A percentile compares a stretch with the other conserved stretches of the same genome.
Conservation (phyloP, 2,888 invertebrate species). For the Pterostichus niger region DNA sequence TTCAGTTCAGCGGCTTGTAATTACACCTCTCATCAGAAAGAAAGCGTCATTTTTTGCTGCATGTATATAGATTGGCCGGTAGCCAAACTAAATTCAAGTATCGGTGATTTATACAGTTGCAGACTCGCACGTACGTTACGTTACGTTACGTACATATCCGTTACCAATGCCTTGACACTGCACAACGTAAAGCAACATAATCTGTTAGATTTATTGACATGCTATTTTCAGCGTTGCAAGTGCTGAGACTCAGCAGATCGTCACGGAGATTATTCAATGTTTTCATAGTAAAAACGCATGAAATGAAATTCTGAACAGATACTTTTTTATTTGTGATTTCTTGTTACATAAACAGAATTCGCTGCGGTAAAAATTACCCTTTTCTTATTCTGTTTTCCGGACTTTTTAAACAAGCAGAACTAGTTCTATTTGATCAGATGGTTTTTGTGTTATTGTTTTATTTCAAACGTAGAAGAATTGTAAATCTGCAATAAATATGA, state of each 20-base stretch:
- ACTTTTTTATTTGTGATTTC: slow-evolving; percentile 16
- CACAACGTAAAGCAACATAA: slow-evolving; percentile 36
- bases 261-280: slow-evolving; percentile 54
- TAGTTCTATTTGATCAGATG: slow-evolving; percentile 42
- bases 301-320: slow-evolving; percentile 39
- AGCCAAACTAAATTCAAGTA: slow-evolving; percentile 63
- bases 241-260: slow-evolving; percentile 60
- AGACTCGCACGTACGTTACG: slow-evolving; percentile 1
- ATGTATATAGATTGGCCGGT: slow-evolving; percentile 52
- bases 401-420: slow-evolving; percentile 23
- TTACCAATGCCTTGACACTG: slow-evolving; percentile 53
- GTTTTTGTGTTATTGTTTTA: slow-evolving; percentile 6
- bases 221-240: slow-evolving; percentile 46
- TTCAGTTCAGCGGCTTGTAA: too few relatives aligned
- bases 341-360: slow-evolving; percentile 42
- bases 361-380: slow-evolving; percentile 35
- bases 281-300: slow-evolving; percentile 48
- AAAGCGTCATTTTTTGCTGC: too few relatives aligned
- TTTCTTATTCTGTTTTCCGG: slow-evolving; percentile 9
- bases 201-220: slow-evolving; percentile 65
- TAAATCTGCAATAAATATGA: slow-evolving; percentile 44
- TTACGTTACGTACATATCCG: slow-evolving; percentile 44
- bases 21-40: too few relatives aligned
- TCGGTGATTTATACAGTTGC: slow-evolving; percentile 58
- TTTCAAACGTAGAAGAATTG: slow-evolving; percentile 1